Percentiles rank a stretch among this genome's conserved stretches.
Evolutionary conservation across 2,888 invertebrate genomes (phyloP).

Genomic region (Sialis fuliginosa): DNA sequence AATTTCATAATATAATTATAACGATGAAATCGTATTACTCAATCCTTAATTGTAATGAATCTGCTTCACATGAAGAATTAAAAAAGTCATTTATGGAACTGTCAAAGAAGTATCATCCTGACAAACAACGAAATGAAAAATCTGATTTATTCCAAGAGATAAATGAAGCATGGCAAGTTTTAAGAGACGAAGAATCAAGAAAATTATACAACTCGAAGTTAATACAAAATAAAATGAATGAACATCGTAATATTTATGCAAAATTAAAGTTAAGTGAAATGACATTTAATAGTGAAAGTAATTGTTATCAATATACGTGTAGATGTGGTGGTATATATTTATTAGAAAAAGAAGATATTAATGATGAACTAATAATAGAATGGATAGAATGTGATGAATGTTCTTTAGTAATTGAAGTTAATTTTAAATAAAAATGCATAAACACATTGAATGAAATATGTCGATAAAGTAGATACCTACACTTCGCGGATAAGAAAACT

Average conservation of each 20-base stretch:
- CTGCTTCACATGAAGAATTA: slow-evolving; percentile 34
- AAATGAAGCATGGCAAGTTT: slow-evolving; percentile 52
- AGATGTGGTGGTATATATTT: slow-evolving; percentile 49
- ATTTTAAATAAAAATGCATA: not conserved
- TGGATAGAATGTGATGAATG: slow-evolving; percentile 60
- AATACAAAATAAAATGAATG: slow-evolving; percentile 35
- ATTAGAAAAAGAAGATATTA: slow-evolving; percentile 23
- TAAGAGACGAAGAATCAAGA: slow-evolving; percentile 38
- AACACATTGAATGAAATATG: not conserved
- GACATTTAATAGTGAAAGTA: slow-evolving; percentile 21
- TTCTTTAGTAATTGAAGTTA: slow-evolving; percentile 46
- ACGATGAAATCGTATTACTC: slow-evolving; percentile 25
- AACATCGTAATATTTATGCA: slow-evolving; percentile 37
- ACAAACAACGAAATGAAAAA: slow-evolving; percentile 28
- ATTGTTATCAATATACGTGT: slow-evolving; percentile 36
- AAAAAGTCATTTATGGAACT: slow-evolving; percentile 42
- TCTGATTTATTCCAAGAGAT: slow-evolving; percentile 30
- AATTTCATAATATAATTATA: not conserved
- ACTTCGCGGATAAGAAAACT: not conserved
- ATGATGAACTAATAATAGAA: slow-evolving; percentile 31
- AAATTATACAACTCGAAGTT: slow-evolving; percentile 47
- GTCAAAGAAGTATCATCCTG: slow-evolving; percentile 39
- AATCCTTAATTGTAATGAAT: slow-evolving; percentile 33
- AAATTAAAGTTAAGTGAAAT: slow-evolving; percentile 33
- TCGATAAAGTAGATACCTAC: not conserved